Evolutionary conservation across 1,140 invertebrate species (phyloP), one percentile per base, ranked within the genome.

Genomic region (Caenorhabditis brenneri): DNA sequence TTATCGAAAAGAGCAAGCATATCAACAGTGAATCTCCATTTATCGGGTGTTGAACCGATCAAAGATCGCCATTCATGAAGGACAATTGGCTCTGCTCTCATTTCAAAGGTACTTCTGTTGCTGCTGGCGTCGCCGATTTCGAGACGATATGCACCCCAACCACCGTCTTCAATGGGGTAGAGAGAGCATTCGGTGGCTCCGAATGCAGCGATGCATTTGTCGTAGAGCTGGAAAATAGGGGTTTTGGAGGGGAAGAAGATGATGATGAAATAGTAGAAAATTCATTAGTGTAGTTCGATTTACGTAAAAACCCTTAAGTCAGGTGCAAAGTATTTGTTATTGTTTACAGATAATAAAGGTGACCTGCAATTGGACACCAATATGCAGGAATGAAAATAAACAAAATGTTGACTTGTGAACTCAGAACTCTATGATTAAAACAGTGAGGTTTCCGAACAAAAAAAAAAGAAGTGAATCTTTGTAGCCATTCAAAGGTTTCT

Each of bases 21-120:
- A 15, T 74, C 65, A 12, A 74, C 65, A 24, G 65, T 74, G n/a
- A 74, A 74, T 42, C 65, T 74, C 65, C 36, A 74, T 24, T 74
- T 42, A 15, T 42, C 65, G 1, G 7, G 10, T 15, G 36, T 19
- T 24, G 36, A 5, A 5, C 65, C 65, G 15, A 74, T 16, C 0
- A 74, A 3, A 12, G 65, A 74, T 42, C 65, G n/a, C 65, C 65
- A 74, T 42, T 74, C 65, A n/a, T 74, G 29, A 31, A 74, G 33
- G 12, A 74, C 65, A 12, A 74, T 42, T 0, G 65, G 65, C 24
- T 74, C 65, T 6, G 65, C 65, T 74, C n/a, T 74, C 0, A 46
- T 19, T 24, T 31, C 24, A 27, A 22, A 33, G 5, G 65, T 74
- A n/a, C 36, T 42, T 10, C 15, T 33, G 19, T 74, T 74, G n/a